Evolutionary conservation across 2,888 invertebrate genomes (phyloP).

Genomic region (Mechanitis mazaeus): DNA sequence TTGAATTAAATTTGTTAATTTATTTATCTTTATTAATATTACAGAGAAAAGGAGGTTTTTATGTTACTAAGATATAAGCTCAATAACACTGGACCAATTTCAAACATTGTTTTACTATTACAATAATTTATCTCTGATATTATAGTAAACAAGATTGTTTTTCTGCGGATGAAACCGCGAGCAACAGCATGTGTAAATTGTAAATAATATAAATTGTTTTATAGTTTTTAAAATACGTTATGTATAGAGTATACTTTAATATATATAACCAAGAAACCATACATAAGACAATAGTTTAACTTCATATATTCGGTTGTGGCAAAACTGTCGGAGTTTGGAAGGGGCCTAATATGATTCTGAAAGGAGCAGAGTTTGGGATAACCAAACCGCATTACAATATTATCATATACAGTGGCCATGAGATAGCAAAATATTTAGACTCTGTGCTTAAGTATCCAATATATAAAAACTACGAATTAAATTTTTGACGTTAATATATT

Average conservation of each 20-base stretch:
- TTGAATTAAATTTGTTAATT: neutral
- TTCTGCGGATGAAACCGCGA: too few species aligned
- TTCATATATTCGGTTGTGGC: slow-evolving; percentile 7
- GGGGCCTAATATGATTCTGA: slow-evolving; percentile 8
- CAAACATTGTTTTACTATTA: too few species aligned
- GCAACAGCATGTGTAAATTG: neutral
- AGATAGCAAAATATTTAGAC: slow-evolving; percentile 23
- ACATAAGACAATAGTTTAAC: neutral
- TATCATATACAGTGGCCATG: slow-evolving; percentile 26
- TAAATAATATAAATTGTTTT: neutral
- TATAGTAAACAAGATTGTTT: too few species aligned
- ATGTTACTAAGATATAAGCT: too few species aligned
- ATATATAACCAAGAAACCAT: neutral
- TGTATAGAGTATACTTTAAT: neutral
- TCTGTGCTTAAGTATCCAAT: slow-evolving; percentile 8
- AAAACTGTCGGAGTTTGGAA: slow-evolving; percentile 5
- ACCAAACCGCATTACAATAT: slow-evolving; percentile 21
- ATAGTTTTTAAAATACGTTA: neutral
- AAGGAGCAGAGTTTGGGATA: slow-evolving; percentile 15
- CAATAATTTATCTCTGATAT: too few species aligned
- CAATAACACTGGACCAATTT: too few species aligned
- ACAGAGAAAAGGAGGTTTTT: too few species aligned
- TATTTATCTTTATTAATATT: neutral
- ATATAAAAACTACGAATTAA: too few species aligned
- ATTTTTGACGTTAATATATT: too few species aligned